Conservation (phyloP, 1,140 invertebrate genomes). For the Formica selysi region DNA sequence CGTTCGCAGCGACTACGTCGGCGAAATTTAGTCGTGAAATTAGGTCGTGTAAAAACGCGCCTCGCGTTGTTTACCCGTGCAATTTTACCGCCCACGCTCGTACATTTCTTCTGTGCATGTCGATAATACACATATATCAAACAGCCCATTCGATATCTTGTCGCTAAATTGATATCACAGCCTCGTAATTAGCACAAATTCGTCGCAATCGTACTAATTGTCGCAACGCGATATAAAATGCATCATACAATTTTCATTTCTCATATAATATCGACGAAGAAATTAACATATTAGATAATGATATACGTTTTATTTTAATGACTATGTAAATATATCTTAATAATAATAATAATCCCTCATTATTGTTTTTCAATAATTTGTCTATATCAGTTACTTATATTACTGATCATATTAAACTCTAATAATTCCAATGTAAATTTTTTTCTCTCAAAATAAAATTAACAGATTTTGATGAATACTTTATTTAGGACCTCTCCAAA, state of each 20-base stretch:
- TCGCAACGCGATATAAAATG: slow-evolving; percentile 7
- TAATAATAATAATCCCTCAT: neutral
- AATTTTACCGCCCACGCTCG: slow-evolving; percentile 29
- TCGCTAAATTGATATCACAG: slow-evolving; percentile 10
- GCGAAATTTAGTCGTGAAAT: slow-evolving; percentile 58
- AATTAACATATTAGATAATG: slow-evolving; percentile 18
- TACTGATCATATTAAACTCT: neutral
- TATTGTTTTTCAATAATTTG: neutral
- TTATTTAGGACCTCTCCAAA: slow-evolving; percentile 4
- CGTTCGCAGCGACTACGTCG: slow-evolving; percentile 53
- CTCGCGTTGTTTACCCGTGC: slow-evolving; percentile 39
- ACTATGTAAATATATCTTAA: neutral
- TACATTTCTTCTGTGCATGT: slow-evolving; percentile 30
- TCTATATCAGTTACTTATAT: neutral
- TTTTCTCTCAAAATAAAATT: neutral
- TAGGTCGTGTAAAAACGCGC: slow-evolving; percentile 55
- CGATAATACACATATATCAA: slow-evolving; percentile 42
- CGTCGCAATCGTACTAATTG: slow-evolving; percentile 33
- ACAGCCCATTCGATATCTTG: slow-evolving; percentile 20
- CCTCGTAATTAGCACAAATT: slow-evolving; percentile 37
- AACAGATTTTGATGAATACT: neutral
- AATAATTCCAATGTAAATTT: neutral
- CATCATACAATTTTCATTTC: neutral
- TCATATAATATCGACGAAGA: neutral
- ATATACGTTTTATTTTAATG: neutral